Conservation (phyloP, 2,113 vertebrate genomes). For the Paracanthobrama guichenoti region DNA sequence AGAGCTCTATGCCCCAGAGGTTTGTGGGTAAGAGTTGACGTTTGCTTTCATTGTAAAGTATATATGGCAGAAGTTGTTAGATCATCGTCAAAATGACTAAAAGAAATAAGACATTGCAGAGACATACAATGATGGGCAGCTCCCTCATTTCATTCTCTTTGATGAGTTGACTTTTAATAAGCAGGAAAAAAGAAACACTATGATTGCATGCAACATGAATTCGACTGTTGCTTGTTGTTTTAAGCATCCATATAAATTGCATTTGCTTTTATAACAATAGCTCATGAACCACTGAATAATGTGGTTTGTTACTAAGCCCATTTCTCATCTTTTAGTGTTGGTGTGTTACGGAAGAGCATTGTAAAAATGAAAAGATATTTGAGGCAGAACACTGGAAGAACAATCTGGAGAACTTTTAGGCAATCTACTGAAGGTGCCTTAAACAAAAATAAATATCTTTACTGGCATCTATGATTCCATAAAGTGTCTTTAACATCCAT, state of each 20-base stretch:
- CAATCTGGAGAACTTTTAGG: not conserved
- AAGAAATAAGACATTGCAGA: not conserved
- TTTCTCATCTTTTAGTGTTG: not conserved
- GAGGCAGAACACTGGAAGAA: not conserved
- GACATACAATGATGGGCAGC: not conserved
- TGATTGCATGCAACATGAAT: not conserved
- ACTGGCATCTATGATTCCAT: not conserved
- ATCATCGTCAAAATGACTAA: constrained; percentile 2
- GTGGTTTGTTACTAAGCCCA: not conserved
- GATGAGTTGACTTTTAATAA: not conserved
- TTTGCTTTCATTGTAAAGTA: constrained; percentile 76
- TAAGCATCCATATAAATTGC: not conserved
- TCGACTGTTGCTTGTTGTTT: not conserved
- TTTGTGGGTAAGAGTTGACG: constrained; percentile 98
- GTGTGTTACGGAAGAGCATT: not conserved
- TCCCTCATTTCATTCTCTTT: not conserved
- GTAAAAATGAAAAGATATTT: not conserved
- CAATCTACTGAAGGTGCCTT: not conserved
- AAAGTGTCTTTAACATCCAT: not conserved
- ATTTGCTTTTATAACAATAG: not conserved
- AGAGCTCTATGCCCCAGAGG: constrained; percentile 99
- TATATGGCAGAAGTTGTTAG: not conserved
- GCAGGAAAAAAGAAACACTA: not conserved
- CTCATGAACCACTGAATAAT: not conserved
- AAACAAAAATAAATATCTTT: not conserved